A percentile compares a stretch with the other conserved stretches of the same genome.
phyloP scores from a whole-genome alignment of 2,113 vertebrate genomes.

The Copsychus sechellarum region DNA sequence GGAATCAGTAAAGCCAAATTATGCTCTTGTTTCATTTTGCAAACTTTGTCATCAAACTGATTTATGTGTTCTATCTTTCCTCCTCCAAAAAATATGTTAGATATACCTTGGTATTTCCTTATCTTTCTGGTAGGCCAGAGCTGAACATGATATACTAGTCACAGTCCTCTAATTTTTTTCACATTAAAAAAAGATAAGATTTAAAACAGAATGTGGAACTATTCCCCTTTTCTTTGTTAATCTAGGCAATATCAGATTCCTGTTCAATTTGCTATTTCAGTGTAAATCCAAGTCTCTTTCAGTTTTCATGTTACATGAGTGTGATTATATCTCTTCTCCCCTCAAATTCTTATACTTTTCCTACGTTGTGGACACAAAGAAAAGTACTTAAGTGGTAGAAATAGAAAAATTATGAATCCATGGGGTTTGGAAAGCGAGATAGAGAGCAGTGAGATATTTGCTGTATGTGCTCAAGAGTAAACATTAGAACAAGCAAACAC shows the following conservation, averaged over 20 bases:
- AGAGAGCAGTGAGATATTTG: neutral
- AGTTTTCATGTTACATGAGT: neutral
- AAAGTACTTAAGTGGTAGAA: neutral
- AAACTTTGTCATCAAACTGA: neutral
- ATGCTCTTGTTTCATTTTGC: neutral
- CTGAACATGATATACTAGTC: neutral
- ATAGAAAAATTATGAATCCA: neutral
- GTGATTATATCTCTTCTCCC: neutral
- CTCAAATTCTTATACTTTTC: neutral
- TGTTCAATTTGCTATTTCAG: neutral
- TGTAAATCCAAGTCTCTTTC: neutral
- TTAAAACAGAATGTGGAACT: neutral
- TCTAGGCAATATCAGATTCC: neutral
- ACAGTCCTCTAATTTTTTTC: neutral
- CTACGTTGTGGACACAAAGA: neutral
- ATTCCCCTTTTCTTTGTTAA: neutral
- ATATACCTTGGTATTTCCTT: neutral
- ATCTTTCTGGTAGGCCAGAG: neutral
- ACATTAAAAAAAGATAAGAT: neutral
- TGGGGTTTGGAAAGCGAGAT: neutral
- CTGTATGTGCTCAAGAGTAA: neutral
- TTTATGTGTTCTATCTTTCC: neutral
- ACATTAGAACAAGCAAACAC: neutral
- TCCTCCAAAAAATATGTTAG: neutral
- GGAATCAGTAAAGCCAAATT: neutral